phyloP scores from a whole-genome alignment of 2,888 invertebrate species.

The Parnassius glacialis region DNA sequence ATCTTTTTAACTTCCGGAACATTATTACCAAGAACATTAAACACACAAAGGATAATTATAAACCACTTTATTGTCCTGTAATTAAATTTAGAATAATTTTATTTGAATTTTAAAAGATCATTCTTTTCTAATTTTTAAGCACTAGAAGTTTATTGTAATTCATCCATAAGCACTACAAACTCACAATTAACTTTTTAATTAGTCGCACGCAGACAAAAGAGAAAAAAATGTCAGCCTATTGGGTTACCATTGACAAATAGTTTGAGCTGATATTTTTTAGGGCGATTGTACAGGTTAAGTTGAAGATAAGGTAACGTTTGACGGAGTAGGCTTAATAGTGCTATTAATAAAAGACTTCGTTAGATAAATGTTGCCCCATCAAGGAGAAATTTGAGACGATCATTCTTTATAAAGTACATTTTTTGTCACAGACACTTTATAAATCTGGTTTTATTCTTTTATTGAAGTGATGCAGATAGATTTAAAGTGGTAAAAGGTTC shows the following conservation, averaged over 20 bases:
- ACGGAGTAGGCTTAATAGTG: constrained; percentile 54
- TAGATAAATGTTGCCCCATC: constrained; percentile 41
- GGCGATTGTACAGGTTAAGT: constrained; percentile 48
- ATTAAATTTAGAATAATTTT: constrained; percentile 7
- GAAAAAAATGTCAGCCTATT: constrained; percentile 42
- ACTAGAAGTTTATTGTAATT: constrained; percentile 6
- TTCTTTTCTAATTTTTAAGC: not conserved
- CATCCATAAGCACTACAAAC: constrained; percentile 24
- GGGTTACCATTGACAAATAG: constrained; percentile 55
- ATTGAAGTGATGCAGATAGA: not conserved
- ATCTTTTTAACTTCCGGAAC: constrained; percentile 31
- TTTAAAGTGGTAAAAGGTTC: too few relatives aligned
- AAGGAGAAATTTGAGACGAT: constrained; percentile 31
- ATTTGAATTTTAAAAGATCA: not conserved
- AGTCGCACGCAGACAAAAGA: constrained; percentile 36
- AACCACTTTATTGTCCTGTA: constrained; percentile 18
- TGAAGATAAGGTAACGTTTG: constrained; percentile 50
- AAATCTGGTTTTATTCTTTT: constrained; percentile 6
- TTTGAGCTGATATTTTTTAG: constrained; percentile 35
- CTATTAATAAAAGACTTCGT: constrained; percentile 53
- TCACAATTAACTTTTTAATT: constrained; percentile 57
- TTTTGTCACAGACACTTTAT: constrained; percentile 20
- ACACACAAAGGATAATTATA: constrained; percentile 19
- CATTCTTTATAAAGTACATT: constrained; percentile 27
- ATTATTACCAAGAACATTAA: constrained; percentile 18